Conservation (phyloP, 1,140 invertebrate species). For the Zeugodacus cucurbitae region DNA sequence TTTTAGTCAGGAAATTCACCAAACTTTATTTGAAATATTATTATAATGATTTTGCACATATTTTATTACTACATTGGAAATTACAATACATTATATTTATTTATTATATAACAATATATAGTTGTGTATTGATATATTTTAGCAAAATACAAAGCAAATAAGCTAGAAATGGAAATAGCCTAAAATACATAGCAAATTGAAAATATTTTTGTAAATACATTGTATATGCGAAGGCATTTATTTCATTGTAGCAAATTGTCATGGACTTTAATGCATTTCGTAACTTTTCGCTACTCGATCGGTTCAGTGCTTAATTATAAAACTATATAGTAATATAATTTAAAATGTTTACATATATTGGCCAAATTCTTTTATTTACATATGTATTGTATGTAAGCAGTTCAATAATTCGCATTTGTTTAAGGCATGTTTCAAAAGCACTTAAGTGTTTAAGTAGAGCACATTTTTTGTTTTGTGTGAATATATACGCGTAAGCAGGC, state of each 20-base stretch:
- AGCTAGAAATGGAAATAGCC: not conserved
- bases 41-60: not conserved
- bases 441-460: not conserved
- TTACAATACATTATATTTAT: not conserved
- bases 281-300: not conserved
- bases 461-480: not conserved
- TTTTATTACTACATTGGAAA: not conserved
- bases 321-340: not conserved
- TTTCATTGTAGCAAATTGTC: not conserved
- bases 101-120: not conserved
- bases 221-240: not conserved
- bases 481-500: not conserved
- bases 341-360: not conserved
- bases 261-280: not conserved
- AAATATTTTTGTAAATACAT: not conserved
- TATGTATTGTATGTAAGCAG: not conserved
- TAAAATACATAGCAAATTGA: conserved; percentile 19
- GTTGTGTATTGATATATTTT: not conserved
- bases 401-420: too few relatives aligned
- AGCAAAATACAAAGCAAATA: conserved; percentile 1
- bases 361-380: not conserved
- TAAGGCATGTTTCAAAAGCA: not conserved
- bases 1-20: not conserved
- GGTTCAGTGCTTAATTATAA: not conserved
- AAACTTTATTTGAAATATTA: conserved; percentile 23